These are phyloP conservation scores for Hydropsyche tenuis DNA, from an alignment of 1,140 invertebrate genomes.

Conservation along the genomic window DNA sequence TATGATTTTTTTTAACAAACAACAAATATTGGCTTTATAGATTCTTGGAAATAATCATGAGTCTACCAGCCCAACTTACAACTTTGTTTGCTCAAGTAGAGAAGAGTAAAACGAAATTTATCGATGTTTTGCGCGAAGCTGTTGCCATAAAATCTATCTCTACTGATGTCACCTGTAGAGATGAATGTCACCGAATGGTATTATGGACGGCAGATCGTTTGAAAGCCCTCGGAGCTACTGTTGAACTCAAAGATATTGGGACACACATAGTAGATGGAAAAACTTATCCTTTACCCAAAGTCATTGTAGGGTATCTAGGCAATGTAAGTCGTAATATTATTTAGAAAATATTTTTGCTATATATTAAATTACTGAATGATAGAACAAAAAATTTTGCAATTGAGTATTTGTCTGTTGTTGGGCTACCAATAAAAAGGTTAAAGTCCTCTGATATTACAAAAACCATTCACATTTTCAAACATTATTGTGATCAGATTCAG, in stretches of 20 bases:
- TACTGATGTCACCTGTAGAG: slow-evolving; percentile 81
- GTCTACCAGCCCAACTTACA: slow-evolving; percentile 47
- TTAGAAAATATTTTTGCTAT: no score
- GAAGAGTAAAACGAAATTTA: slow-evolving; percentile 76
- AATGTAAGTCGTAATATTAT: slow-evolving; percentile 58
- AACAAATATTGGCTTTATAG: no score
- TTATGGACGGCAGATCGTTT: slow-evolving; percentile 80
- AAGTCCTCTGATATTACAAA: no score
- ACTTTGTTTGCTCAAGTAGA: slow-evolving; percentile 76
- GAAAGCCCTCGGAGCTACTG: slow-evolving; percentile 75
- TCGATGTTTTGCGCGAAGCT: slow-evolving; percentile 80
- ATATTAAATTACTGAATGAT: no score
- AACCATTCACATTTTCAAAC: no score
- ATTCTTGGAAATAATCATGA: slow-evolving; percentile 33
- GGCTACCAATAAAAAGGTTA: no score
- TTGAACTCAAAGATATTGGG: slow-evolving; percentile 83
- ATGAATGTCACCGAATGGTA: slow-evolving; percentile 73
- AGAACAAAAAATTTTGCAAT: no score
- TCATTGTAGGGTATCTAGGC: slow-evolving; percentile 85
- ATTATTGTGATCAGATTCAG: no score
- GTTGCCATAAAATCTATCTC: slow-evolving; percentile 96
- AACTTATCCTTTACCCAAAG: slow-evolving; percentile 82
- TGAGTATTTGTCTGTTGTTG: no score
- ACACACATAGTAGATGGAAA: slow-evolving; percentile 77
- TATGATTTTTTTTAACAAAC: no score